Evolutionary conservation across 92 coral and sea anemone genomes (phyloP), one percentile per base, ranked within the genome.

Genomic region (Umimayanthus kanabou): DNA sequence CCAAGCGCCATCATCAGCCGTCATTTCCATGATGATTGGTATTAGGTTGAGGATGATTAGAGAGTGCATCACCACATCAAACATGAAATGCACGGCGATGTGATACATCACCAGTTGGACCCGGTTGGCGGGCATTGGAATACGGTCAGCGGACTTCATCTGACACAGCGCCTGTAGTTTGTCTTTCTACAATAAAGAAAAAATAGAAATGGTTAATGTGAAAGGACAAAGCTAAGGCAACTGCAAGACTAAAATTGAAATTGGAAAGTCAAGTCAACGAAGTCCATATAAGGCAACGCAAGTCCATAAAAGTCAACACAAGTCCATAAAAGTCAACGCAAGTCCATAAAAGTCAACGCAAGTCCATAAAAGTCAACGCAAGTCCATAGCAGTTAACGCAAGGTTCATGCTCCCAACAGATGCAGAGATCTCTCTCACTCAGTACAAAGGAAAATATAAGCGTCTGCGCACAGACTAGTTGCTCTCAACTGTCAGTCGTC

Each of bases 11-110:
- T 93, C 99, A 77, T 92, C 96, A 11, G 95, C 95, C 20, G 94
- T 88, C 88, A 95, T 84, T 87, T 97, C 99, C 88, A 95, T 80
- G 84, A 93, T 77, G 81, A 97, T 95, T 3, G 99, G 99, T 66
- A 94, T 93, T 93, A 97, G 85, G 89, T 97, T 97, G 92, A 90
- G 29, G 14, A 95, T 66, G 85, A 97, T 97, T 22, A 97, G 89
- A 0, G 89, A 79, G 26, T 97, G 93, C 88, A 97, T 92, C 20
- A 91, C 89, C n/a, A 94, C 94, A 67, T 97, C 99, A 90, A 97
- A 95, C 88, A 88, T 89, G 65, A 97, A 92, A 61, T 97, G 96
- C 74, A 81, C 96, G 39, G 95, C 93, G n/a, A 97, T 92, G 70
- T 81, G 79, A 87, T 95, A 97, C 94, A 95, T 86, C 72, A 89